phyloP scores from a whole-genome alignment of 2,797 vertebrate genomes.

The Dipus sagitta region DNA sequence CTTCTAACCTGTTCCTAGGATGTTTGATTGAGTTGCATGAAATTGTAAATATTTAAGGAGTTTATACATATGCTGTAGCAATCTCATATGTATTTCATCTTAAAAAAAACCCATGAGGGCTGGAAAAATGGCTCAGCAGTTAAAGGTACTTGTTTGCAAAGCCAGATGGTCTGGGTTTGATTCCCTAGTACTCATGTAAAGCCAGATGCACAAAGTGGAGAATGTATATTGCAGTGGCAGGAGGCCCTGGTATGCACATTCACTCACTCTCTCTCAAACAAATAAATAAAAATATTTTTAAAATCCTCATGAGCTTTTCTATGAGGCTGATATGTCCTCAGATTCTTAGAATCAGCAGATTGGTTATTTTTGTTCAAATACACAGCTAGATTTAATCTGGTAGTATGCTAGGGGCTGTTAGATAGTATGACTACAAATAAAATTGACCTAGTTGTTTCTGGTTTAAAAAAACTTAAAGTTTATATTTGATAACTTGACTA shows the following conservation, averaged over 20 bases:
- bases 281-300: too few species aligned
- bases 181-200: too few species aligned
- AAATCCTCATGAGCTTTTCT: background rate
- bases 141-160: too few species aligned
- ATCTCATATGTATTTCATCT: background rate
- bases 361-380: conserved; percentile 35
- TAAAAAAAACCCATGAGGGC: background rate
- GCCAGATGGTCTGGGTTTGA: too few species aligned
- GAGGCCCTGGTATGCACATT: too few species aligned
- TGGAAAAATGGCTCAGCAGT: too few species aligned
- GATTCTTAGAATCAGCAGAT: background rate
- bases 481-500: background rate
- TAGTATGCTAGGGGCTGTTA: background rate
- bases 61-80: background rate
- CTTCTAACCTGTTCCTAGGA: conserved; percentile 15
- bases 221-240: too few species aligned
- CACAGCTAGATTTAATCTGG: background rate
- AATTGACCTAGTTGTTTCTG: background rate
- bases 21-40: background rate
- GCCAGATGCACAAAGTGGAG: too few species aligned
- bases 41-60: conserved; percentile 13
- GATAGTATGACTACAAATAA: background rate
- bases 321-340: background rate
- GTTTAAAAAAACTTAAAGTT: background rate
- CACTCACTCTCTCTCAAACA: too few species aligned